Evolutionary conservation across 1,140 invertebrate genomes (phyloP), one percentile per base, ranked within the genome.

Genomic region (Diabrotica undecimpunctata): DNA sequence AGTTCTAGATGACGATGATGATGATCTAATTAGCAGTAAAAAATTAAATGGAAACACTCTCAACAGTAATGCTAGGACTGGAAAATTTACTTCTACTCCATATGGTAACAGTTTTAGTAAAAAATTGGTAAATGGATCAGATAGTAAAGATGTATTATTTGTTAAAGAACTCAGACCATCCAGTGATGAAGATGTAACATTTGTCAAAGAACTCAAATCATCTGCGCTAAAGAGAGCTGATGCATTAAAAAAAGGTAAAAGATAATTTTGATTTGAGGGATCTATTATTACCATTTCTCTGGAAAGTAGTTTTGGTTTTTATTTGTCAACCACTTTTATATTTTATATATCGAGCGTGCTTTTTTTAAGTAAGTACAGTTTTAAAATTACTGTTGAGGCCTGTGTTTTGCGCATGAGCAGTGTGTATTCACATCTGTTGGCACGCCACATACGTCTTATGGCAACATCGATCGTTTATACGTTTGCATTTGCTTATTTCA

Each of bases 111-210:
- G 38, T 36, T 11, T 6, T 38, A 8, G 9, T 57, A 12, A 12
- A 63, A 35, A 13, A 54, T 53, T 7, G 39, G 7, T 38, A 13
- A 64, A 62, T 54, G 41, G 37, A 53, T 61, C 65, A 50, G 58
- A 38, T 63, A 68, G 52, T 66, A 64, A 72, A 12, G 71, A 72
- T 58, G 65, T 72, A 7, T 62, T 56, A 46, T 69, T 72, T 25
- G 66, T 74, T 5, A 74, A 68, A 56, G 61, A 62, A 41, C 66
- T 41, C n/a, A 64, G 67, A 54, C 55, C 66, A 9, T 59, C 66
- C 13, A 67, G 38, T 53, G 63, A 73, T 57, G 66, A 70, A n/a
- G 71, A 73, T 59, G 66, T 73, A 7, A 63, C 57, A 35, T 70
- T 73, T 36, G 67, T 74, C 5, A 74, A 67, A 57, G 61, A 63